Conservation (phyloP, 2,113 vertebrate genomes). For the Mesocricetus auratus region DNA sequence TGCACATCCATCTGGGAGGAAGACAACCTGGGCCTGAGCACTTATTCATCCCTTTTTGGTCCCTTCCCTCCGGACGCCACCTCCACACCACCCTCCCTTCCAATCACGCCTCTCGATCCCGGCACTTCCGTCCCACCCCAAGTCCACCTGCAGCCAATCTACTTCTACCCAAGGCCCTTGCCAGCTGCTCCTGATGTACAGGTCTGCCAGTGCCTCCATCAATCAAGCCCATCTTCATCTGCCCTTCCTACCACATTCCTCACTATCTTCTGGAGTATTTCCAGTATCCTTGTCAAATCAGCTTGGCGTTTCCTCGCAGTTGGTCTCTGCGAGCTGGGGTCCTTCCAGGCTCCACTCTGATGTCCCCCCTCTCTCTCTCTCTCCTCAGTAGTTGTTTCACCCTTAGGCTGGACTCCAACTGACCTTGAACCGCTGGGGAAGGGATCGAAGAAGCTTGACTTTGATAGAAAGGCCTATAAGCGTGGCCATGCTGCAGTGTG, state of each 20-base stretch:
- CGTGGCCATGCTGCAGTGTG: conserved; percentile 99
- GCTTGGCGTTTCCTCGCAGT: background rate
- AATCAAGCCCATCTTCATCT: background rate
- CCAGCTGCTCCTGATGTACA: background rate
- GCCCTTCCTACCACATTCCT: background rate
- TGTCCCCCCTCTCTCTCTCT: too few relatives aligned
- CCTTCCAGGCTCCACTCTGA: background rate
- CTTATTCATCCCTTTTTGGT: background rate
- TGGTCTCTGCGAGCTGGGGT: background rate
- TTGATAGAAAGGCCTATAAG: conserved; percentile 98
- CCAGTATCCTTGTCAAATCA: background rate
- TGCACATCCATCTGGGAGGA: conserved; percentile 95
- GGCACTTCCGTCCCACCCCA: background rate
- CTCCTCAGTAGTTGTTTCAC: background rate
- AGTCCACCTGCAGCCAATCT: background rate
- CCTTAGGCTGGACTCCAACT: background rate
- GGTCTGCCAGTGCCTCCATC: background rate
- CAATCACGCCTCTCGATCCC: conserved; percentile 26
- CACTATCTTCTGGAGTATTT: background rate
- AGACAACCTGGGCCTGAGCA: conserved; percentile 37
- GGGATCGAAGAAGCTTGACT: conserved; percentile 95
- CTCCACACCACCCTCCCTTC: background rate
- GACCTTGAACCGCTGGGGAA: conserved; percentile 97
- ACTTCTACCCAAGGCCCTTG: background rate
- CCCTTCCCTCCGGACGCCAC: background rate